Percentiles rank a stretch among this genome's conserved stretches.
phyloP scores from a whole-genome alignment of 2,113 vertebrate genomes.

The Phalacrocorax carbo region DNA sequence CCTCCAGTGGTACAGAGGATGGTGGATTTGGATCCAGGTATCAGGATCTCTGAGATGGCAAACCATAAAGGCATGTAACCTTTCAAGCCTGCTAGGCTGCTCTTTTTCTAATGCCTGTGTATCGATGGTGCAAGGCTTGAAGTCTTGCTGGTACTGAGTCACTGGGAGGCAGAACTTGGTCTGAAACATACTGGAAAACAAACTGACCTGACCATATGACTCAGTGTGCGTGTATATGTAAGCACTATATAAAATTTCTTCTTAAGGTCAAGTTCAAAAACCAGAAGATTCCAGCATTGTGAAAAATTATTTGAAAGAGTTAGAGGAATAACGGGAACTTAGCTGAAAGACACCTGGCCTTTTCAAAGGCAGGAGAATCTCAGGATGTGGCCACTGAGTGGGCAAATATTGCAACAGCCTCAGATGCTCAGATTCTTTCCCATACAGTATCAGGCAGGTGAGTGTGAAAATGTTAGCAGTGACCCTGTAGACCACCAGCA shows the following conservation, averaged over 20 bases:
- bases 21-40: not conserved
- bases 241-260: not conserved
- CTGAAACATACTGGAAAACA: not conserved
- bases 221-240: not conserved
- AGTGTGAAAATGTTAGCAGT: not conserved
- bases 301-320: not conserved
- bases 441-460: not conserved
- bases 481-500: not conserved
- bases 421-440: not conserved
- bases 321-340: not conserved
- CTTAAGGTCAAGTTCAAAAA: not conserved
- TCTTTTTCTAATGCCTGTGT: not conserved
- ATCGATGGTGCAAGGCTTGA: not conserved
- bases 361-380: not conserved
- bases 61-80: not conserved
- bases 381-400: not conserved
- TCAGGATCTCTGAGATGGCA: not conserved
- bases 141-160: not conserved
- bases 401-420: not conserved
- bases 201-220: not conserved
- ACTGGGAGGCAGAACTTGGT: not conserved
- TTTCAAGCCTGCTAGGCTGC: not conserved
- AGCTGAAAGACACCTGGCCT: not conserved
- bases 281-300: not conserved
- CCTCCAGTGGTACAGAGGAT: accelerated